Conservation (phyloP, 37 sponge, comb jelly and placozoan genomes). For the Amphimedon queenslandica region DNA sequence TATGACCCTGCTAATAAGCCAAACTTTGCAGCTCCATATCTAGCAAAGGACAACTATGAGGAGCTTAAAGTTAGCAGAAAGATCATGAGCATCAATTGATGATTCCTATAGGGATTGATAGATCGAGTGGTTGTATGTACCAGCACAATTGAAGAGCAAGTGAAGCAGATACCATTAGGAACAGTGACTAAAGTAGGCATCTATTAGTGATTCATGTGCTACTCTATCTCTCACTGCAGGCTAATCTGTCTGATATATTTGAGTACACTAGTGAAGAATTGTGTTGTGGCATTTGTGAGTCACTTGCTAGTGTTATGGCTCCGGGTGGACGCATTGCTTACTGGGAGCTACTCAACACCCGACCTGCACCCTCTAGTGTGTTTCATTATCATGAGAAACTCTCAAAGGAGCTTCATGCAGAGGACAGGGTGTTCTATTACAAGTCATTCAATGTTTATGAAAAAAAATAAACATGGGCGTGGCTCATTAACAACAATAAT, state of each 20-base stretch:
- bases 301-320: constrained; percentile 1
- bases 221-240: constrained; percentile 8
- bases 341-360: constrained; percentile 45
- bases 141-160: constrained; percentile 23
- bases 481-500: too few relatives aligned
- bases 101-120: constrained; percentile 20
- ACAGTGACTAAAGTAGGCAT: not conserved
- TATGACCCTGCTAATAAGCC: constrained; percentile 16
- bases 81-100: not conserved
- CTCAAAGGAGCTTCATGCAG: constrained; percentile 14
- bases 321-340: constrained; percentile 48
- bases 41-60: constrained; percentile 16
- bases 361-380: constrained; percentile 8
- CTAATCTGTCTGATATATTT: constrained; percentile 51
- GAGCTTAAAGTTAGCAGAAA: constrained; percentile 24
- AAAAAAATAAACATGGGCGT: not conserved
- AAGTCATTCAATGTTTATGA: constrained; percentile 12
- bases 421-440: constrained; percentile 61
- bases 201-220: not conserved
- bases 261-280: constrained; percentile 53
- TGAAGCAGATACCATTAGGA: not conserved
- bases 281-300: constrained; percentile 6
- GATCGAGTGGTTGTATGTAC: constrained; percentile 29
- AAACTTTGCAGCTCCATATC: constrained; percentile 29
- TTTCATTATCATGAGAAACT: constrained; percentile 19